Percentiles rank a stretch among this genome's conserved stretches.
Conservation (phyloP, 2,888 invertebrate species). For the Archips crataeganus region DNA sequence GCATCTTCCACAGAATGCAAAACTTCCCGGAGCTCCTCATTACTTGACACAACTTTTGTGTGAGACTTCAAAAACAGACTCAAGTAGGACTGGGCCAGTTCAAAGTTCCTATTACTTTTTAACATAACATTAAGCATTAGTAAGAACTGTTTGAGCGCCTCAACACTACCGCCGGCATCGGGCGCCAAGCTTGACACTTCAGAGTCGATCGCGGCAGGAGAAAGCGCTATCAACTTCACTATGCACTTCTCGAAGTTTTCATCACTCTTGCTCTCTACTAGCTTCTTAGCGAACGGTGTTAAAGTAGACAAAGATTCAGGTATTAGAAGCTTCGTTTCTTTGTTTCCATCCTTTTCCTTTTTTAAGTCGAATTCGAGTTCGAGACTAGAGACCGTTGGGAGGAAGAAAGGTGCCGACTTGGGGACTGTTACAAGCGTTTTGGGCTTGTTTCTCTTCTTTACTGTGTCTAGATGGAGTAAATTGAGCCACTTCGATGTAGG, state of each 20-base stretch:
- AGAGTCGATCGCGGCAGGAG: conserved; percentile 94
- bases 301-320: conserved; percentile 88
- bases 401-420: conserved; percentile 97
- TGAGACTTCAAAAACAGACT: conserved; percentile 94
- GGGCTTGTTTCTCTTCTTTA: conserved; percentile 96
- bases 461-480: conserved; percentile 93
- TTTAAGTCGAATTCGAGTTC: conserved; percentile 92
- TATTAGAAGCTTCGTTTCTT: conserved; percentile 82
- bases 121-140: conserved; percentile 90
- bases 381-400: conserved; percentile 95
- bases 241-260: conserved; percentile 86
- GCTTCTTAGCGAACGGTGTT: conserved; percentile 88
- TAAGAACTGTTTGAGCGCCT: conserved; percentile 92
- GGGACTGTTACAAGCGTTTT: conserved; percentile 92
- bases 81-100: conserved; percentile 95
- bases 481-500: conserved; percentile 97
- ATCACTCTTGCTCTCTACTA: conserved; percentile 80
- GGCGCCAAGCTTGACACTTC: conserved; percentile 93
- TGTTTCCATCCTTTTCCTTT: conserved; percentile 67
- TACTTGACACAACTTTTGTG: conserved; percentile 86
- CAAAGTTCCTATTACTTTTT: conserved; percentile 92
- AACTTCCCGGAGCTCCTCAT: conserved; percentile 81
- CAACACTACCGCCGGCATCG: conserved; percentile 89
- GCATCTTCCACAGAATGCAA: conserved; percentile 86
- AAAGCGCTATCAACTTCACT: conserved; percentile 87